Evolutionary conservation across 2,888 invertebrate species (phyloP), one percentile per base, ranked within the genome.

Genomic region (Clusia tigrina): DNA sequence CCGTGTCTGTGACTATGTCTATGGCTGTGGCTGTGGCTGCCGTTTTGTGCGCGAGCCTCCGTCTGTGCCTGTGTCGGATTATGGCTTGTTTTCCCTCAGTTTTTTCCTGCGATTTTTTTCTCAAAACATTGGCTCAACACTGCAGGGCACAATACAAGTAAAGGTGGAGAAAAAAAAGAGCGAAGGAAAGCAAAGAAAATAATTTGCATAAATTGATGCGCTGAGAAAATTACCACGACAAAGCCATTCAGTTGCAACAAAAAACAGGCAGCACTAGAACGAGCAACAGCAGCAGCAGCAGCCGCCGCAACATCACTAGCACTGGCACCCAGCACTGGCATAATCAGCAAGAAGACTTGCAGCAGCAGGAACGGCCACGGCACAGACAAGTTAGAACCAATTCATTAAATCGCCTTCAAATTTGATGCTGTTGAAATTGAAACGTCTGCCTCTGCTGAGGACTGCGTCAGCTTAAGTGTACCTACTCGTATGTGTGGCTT

Each of bases 331-430:
- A n/a, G n/a, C n/a, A n/a, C n/a, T n/a, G n/a, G n/a, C n/a, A n/a
- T n/a, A n/a, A n/a, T n/a, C n/a, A n/a, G n/a, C n/a, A n/a, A n/a
- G n/a, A n/a, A n/a, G n/a, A n/a, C 5, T 42, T 42, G 42, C n/a
- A 15, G 42, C 42, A 6, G 32, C 10, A 6, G 42, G 10, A 42
- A 3, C 32, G 42, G 3, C 17, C 25, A 38, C 46, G 17, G 46
- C n/a, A 22, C 59, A 60, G 60, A 63, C 59, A 48, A 59, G 59
- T 63, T 57, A 22, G 55, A 26, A 63, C 32, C 63, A 63, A 63
- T 74, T 74, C 74, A 74, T 75, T 75, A 75, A 74, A 74, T 76
- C 73, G 76, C 77, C 76, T 76, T 66, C 70, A 25, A 46, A 76
- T 20, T 18, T 48, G 48, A 18, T 20, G 48, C 60, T 70, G 68